Conservation (phyloP, 2,113 vertebrate genomes). For the Carollia perspicillata region DNA sequence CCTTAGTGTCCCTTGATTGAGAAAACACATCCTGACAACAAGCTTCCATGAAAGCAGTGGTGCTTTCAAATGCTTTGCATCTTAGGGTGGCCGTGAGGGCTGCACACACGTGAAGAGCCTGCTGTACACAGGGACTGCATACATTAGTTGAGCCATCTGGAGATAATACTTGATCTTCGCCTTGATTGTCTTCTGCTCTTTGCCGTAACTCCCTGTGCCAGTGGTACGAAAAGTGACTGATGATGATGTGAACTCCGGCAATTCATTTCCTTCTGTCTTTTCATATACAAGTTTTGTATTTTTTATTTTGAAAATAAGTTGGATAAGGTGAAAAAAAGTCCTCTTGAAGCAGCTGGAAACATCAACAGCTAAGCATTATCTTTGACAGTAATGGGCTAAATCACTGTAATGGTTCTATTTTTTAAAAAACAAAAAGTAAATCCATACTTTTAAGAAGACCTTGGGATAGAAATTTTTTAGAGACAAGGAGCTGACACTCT, state of each 20-base stretch:
- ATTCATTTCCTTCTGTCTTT: not conserved
- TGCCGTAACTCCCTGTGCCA: not conserved
- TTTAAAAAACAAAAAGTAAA: not conserved
- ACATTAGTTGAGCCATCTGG: not conserved
- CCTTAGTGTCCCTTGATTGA: not conserved
- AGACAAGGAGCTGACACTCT: not conserved
- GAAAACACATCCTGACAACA: not conserved
- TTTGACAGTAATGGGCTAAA: not conserved
- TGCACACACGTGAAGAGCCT: rapidly evolving
- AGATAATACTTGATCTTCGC: not conserved
- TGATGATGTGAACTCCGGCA: not conserved
- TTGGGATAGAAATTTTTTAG: not conserved
- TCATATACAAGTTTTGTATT: not conserved
- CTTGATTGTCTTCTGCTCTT: not conserved
- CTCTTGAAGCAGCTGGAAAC: not conserved
- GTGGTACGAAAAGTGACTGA: not conserved
- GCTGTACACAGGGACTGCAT: not conserved
- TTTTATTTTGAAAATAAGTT: not conserved
- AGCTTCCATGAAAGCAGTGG: not conserved
- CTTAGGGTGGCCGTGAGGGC: not conserved
- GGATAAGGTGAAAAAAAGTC: not conserved
- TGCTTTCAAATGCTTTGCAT: not conserved
- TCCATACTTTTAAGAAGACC: not conserved
- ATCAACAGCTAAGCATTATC: not conserved
- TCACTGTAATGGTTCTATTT: not conserved